Evolutionary conservation across 2,888 invertebrate species (phyloP), one percentile per base, ranked within the genome.

Genomic region (Rhamphomyia laevipes): DNA sequence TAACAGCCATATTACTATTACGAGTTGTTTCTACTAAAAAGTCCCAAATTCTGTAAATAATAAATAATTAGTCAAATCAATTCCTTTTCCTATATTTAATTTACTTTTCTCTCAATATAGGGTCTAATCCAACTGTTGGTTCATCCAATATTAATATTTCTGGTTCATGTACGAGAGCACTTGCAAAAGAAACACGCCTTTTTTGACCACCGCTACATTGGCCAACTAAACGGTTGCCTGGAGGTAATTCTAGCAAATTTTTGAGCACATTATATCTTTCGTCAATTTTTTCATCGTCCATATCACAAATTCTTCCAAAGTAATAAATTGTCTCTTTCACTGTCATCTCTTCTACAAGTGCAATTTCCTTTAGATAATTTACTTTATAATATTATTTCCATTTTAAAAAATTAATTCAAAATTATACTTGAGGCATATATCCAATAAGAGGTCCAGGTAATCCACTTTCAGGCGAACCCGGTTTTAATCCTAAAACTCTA

Each of bases 121-220:
- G 93, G 72, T 94, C 94, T 51, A 94, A 75, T 0, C 93, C 94
- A n/a, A 92, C 93, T 0, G 93, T 94, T 0, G 93, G 93, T 64
- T 94, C 94, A 62, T 94, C 94, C 59, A 94, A 70, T 52, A 94
- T 91, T 27, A 94, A 73, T 30, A 94, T 69, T 65, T 91, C 86
- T 0, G 94, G 93, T 57, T 84, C 85, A 62, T 93, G 92, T 0
- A 94, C 78, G 62, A 94, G 71, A 1, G 93, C 89, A 6, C 86
- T 87, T 0, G 92, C 91, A 56, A 94, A 80, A 0, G 93, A 93
- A 0, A 93, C 84, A 46, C 94, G 74, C 52, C 94, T 73, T 69
- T 91, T 89, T 66, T 94, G 93, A 0, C 94, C 94, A 6, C 94
- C 94, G 57, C 91, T 91, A 61, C 84, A 75, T 51, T 81, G 73